A percentile compares a stretch with the other conserved stretches of the same genome.
These are phyloP conservation scores for Corvus hawaiiensis DNA, from an alignment of 2,113 vertebrate genomes.

Conservation along the genomic window DNA sequence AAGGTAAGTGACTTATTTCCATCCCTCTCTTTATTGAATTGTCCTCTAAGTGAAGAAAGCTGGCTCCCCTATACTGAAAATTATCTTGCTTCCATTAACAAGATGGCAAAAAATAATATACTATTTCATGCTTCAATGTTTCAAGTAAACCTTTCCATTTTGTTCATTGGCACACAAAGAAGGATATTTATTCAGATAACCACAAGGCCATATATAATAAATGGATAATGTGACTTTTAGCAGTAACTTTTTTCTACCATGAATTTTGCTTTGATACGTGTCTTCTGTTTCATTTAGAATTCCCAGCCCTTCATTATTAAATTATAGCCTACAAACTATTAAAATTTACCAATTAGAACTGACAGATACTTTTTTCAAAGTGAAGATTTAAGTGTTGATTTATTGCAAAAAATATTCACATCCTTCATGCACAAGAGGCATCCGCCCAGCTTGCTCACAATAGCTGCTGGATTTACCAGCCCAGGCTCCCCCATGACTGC, in stretches of 20 bases:
- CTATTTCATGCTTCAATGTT: neutral
- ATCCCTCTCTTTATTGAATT: slow-evolving; percentile 14
- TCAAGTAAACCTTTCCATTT: neutral
- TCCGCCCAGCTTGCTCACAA: neutral
- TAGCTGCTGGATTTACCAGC: neutral
- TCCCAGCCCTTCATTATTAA: slow-evolving; percentile 41
- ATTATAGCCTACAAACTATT: slow-evolving; percentile 42
- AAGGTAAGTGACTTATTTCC: slow-evolving; percentile 34
- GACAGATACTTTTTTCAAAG: slow-evolving; percentile 24
- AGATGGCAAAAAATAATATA: neutral
- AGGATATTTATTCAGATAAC: neutral
- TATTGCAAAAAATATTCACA: neutral
- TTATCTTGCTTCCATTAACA: neutral
- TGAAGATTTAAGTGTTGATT: neutral
- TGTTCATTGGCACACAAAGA: neutral
- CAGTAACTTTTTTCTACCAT: neutral
- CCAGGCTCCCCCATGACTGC: neutral
- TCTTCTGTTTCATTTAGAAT: slow-evolving; percentile 46
- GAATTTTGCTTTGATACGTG: slow-evolving; percentile 39
- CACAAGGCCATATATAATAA: neutral
- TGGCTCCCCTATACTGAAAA: neutral
- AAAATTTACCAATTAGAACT: slow-evolving; percentile 42
- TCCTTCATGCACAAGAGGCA: neutral
- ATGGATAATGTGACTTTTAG: neutral
- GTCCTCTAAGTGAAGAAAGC: neutral